Conservation (phyloP, 2,888 invertebrate genomes). For the Argyra leucocephala region DNA sequence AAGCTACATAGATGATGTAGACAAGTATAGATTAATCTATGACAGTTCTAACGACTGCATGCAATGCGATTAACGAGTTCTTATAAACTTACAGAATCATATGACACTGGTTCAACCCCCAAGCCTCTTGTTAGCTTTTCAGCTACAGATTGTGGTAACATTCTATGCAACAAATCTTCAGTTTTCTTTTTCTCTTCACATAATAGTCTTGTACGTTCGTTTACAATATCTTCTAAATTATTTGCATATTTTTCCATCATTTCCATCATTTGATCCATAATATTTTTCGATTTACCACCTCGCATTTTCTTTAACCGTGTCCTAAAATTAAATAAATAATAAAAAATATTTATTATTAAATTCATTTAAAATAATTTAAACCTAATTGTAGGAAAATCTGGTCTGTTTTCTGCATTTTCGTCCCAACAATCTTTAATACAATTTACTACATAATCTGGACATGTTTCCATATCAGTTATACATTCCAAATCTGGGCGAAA, state of each 20-base stretch:
- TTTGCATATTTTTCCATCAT: conserved; percentile 96
- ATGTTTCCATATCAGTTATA: conserved; percentile 60
- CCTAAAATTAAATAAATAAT: conserved; percentile 24
- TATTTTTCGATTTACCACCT: conserved; percentile 74
- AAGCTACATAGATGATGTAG: too few relatives aligned
- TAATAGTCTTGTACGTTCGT: conserved; percentile 78
- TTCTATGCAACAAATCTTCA: conserved; percentile 82
- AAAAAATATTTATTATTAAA: not conserved
- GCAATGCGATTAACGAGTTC: too few relatives aligned
- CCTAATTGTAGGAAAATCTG: conserved; percentile 75
- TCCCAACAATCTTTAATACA: conserved; percentile 86
- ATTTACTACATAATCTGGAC: conserved; percentile 69
- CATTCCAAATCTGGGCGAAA: conserved; percentile 71
- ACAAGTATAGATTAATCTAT: too few relatives aligned
- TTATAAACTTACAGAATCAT: conserved; percentile 60
- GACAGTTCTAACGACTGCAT: too few relatives aligned
- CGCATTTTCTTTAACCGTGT: conserved; percentile 78
- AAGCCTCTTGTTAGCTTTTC: conserved; percentile 76
- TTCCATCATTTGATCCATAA: conserved; percentile 96
- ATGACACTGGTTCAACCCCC: conserved; percentile 86
- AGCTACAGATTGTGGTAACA: conserved; percentile 91
- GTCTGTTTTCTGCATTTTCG: conserved; percentile 71
- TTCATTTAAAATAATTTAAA: conserved; percentile 19
- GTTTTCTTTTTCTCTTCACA: conserved; percentile 90
- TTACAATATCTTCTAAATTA: conserved; percentile 88